These are phyloP conservation scores for Amitus sp. DNA, from an alignment of 2,888 invertebrate genomes.

Conservation along the genomic window DNA sequence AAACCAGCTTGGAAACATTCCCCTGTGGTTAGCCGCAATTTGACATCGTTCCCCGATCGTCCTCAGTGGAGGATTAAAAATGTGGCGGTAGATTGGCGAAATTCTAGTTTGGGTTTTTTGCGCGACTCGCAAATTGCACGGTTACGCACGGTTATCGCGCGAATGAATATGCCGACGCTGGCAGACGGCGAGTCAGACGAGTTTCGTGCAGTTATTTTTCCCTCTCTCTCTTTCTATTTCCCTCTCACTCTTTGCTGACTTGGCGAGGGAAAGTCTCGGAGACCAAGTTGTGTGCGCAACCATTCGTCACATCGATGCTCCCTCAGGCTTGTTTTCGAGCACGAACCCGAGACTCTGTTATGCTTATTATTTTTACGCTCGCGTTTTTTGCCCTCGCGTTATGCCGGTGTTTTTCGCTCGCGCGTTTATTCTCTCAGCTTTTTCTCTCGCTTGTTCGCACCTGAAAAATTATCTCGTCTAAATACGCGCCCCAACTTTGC, in stretches of 20 bases:
- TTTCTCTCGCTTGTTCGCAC: slow-evolving; percentile 5
- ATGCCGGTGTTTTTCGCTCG: background rate
- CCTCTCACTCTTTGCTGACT: slow-evolving; percentile 50
- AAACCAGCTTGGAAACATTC: no score
- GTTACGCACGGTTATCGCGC: slow-evolving; percentile 36
- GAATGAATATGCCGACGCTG: slow-evolving; percentile 31
- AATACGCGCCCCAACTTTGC: background rate
- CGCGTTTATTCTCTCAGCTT: background rate
- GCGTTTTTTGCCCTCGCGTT: no score
- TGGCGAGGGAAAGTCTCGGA: slow-evolving; percentile 50
- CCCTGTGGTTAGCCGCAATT: no score
- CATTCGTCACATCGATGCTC: slow-evolving; percentile 32
- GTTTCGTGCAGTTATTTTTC: slow-evolving; percentile 41
- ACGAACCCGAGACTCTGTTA: background rate
- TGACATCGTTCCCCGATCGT: no score
- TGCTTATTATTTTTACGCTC: slow-evolving; percentile 15
- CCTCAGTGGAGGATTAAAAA: no score
- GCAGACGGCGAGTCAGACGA: slow-evolving; percentile 39
- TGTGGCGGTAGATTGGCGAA: slow-evolving; percentile 18
- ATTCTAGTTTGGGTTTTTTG: slow-evolving; percentile 20
- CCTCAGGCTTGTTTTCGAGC: slow-evolving; percentile 18
- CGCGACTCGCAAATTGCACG: slow-evolving; percentile 33
- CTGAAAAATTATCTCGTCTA: slow-evolving; percentile 4
- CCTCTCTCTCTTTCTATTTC: slow-evolving; percentile 35
- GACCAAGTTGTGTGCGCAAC: slow-evolving; percentile 41